A percentile compares a stretch with the other conserved stretches of the same genome.
phyloP scores from a whole-genome alignment of 2,888 invertebrate species.

The Desoria tigrina region DNA sequence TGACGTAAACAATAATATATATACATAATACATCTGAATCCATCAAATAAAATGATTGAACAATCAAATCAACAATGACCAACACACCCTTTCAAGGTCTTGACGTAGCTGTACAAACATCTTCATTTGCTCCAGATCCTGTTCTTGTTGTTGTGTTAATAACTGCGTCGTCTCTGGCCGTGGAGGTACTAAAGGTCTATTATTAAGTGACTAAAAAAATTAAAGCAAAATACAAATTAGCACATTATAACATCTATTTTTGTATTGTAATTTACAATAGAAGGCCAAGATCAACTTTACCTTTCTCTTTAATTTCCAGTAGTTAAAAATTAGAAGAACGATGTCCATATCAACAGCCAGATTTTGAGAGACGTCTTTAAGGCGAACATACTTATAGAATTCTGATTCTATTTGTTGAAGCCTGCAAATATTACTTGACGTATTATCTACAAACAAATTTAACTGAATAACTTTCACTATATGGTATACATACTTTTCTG shows the following conservation, averaged over 20 bases:
- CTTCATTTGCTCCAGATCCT: conserved; percentile 89
- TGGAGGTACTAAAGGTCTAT: conserved; percentile 80
- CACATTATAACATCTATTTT: conserved; percentile 1
- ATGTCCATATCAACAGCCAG: conserved; percentile 82
- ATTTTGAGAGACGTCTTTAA: conserved; percentile 79
- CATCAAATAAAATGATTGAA: background rate
- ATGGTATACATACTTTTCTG: conserved; percentile 64
- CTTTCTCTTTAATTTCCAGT: conserved; percentile 91
- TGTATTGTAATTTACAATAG: conserved; percentile 12
- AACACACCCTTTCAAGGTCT: conserved; percentile 84
- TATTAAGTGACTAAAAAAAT: conserved; percentile 72
- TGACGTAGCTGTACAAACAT: conserved; percentile 94
- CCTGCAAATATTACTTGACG: conserved; percentile 60
- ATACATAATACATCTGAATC: background rate
- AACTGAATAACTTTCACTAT: conserved; percentile 15
- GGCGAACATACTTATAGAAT: conserved; percentile 86
- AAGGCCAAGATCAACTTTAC: no score
- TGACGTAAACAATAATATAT: no score
- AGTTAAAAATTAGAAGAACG: conserved; percentile 85
- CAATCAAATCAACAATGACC: background rate
- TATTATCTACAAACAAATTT: no score
- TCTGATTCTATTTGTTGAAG: conserved; percentile 89
- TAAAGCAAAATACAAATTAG: no score
- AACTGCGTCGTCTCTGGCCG: conserved; percentile 82
- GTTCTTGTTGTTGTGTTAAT: conserved; percentile 80